Conservation (phyloP, 2,888 invertebrate genomes). For the Leucania comma region DNA sequence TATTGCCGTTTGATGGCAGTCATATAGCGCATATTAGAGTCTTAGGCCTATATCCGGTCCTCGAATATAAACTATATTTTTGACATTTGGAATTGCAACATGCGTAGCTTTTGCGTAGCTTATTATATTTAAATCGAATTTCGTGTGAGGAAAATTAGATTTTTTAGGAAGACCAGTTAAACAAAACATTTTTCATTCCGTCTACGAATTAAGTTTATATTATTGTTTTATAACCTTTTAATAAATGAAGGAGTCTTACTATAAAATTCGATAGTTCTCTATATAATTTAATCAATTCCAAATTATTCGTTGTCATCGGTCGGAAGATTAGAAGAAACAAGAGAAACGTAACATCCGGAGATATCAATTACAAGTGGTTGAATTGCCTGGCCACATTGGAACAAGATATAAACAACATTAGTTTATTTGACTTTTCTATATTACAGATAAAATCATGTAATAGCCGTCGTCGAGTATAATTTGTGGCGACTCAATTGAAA, state of each 20-base stretch:
- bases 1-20: conserved; percentile 79
- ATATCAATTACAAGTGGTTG: conserved; percentile 76
- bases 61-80: conserved; percentile 25
- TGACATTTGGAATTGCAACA: neutral
- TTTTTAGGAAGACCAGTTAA: neutral
- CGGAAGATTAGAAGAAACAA: conserved; percentile 70
- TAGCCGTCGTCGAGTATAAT: conserved; percentile 71
- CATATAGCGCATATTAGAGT: conserved; percentile 72
- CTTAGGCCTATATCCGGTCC: conserved; percentile 60
- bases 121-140: neutral
- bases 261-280: conserved; percentile 29
- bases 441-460: conserved; percentile 80
- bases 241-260: conserved; percentile 12
- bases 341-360: conserved; percentile 68
- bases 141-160: neutral
- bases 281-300: conserved; percentile 60
- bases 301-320: conserved; percentile 69
- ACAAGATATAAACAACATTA: conserved; percentile 76
- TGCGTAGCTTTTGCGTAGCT: neutral
- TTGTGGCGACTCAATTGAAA: conserved; percentile 80
- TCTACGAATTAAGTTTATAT: neutral
- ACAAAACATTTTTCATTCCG: neutral
- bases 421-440: conserved; percentile 77
- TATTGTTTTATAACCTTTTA: neutral
- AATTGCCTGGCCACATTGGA: conserved; percentile 75